Conservation (phyloP, 2,888 invertebrate species). For the Dryobotodes eremita region DNA sequence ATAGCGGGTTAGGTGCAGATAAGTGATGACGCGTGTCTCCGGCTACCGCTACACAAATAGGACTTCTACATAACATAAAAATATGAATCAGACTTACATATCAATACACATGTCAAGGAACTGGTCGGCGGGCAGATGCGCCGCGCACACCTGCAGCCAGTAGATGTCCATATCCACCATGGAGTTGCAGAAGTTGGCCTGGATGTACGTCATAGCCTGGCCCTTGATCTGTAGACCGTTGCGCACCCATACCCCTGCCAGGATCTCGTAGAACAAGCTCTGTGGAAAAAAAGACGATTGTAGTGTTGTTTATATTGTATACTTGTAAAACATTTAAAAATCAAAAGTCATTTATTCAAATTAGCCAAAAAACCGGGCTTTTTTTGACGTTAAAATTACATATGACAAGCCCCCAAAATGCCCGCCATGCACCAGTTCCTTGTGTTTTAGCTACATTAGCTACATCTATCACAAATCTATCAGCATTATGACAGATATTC, state of each 20-base stretch:
- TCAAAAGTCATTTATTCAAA: background rate
- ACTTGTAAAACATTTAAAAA: background rate
- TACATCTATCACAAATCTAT: too few species aligned
- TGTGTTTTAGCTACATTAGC: background rate
- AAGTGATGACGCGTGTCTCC: background rate
- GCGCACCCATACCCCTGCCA: conserved; percentile 98
- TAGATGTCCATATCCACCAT: conserved; percentile 99
- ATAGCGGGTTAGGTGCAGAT: too few species aligned
- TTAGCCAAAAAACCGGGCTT: background rate
- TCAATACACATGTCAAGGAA: conserved; percentile 97
- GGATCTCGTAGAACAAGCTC: conserved; percentile 98
- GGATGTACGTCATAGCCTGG: conserved; percentile 99
- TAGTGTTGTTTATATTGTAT: background rate
- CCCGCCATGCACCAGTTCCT: background rate
- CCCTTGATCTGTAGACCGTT: conserved; percentile 99
- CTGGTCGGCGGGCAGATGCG: conserved; percentile 95
- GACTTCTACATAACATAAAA: background rate
- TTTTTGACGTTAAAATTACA: background rate
- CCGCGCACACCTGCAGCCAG: conserved; percentile 98
- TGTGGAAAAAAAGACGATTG: conserved; percentile 82
- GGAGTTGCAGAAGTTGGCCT: conserved; percentile 99
- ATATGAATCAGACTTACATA: conserved; percentile 90
- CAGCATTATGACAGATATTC: background rate
- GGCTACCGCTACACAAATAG: background rate
- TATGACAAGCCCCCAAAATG: background rate